Evolutionary conservation across 2,888 invertebrate species (phyloP).

Genomic region (Xestobium rufovillosum): DNA sequence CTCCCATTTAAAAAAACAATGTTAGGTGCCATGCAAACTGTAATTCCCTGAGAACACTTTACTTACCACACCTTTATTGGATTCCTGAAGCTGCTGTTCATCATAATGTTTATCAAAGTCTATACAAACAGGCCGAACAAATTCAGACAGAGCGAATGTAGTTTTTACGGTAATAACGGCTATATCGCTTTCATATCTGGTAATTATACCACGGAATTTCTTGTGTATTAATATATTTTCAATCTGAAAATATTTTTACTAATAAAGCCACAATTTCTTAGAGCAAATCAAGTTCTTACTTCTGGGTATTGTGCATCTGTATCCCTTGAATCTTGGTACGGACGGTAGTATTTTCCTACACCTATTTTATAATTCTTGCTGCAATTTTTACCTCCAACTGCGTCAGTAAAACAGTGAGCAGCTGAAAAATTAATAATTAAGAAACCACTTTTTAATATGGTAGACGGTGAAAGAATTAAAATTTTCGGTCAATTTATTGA

Average conservation of each 20-base stretch:
- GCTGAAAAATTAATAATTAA: slow-evolving; percentile 25
- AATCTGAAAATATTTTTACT: slow-evolving; percentile 28
- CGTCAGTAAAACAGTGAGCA: slow-evolving; percentile 33
- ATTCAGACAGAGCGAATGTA: slow-evolving; percentile 29
- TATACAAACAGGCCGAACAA: slow-evolving; percentile 39
- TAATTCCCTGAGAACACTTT: too few relatives aligned
- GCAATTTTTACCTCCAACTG: slow-evolving; percentile 14
- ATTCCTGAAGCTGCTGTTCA: slow-evolving; percentile 12
- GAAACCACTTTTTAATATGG: background rate
- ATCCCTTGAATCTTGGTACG: slow-evolving; percentile 28
- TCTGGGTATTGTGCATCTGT: slow-evolving; percentile 28
- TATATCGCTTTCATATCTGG: slow-evolving; percentile 33
- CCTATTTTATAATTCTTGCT: slow-evolving; percentile 24
- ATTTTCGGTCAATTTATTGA: too few relatives aligned
- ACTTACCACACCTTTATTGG: slow-evolving; percentile 27
- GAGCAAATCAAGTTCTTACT: too few relatives aligned
- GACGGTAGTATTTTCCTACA: slow-evolving; percentile 35
- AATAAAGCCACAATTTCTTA: too few relatives aligned
- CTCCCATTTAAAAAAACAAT: too few relatives aligned
- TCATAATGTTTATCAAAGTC: slow-evolving; percentile 25
- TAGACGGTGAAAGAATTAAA: too few relatives aligned
- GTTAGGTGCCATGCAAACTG: background rate
- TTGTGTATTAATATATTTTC: slow-evolving; percentile 21
- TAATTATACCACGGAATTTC: slow-evolving; percentile 26
- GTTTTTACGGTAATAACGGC: slow-evolving; percentile 33